A percentile compares a stretch with the other conserved stretches of the same genome.
Evolutionary conservation across 1,140 invertebrate species (phyloP).

Genomic region (Geopemphigus sp.): DNA sequence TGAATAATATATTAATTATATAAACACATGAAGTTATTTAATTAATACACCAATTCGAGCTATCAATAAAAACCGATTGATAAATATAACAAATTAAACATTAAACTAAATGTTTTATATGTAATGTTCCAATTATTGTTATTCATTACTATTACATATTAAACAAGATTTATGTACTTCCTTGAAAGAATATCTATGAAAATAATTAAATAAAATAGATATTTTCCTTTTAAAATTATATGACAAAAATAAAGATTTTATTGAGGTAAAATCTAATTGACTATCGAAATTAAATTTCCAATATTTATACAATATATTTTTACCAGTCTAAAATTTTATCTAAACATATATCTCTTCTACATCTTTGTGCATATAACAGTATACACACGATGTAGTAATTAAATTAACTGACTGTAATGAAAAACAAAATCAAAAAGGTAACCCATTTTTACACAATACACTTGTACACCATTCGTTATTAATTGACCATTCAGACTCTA

Average conservation of each 20-base stretch:
- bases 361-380: neutral
- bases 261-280: neutral
- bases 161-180: neutral
- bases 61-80: neutral
- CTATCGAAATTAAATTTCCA: neutral
- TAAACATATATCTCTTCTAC: neutral
- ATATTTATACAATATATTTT: neutral
- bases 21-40: neutral
- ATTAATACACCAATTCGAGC: neutral
- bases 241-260: neutral
- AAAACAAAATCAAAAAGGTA: slow-evolving; percentile 3
- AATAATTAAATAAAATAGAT: neutral
- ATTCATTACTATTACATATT: neutral
- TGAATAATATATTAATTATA: neutral
- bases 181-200: neutral
- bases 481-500: slow-evolving; percentile 27
- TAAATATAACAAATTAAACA: neutral
- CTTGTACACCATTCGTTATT: neutral
- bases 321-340: neutral
- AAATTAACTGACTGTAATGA: neutral
- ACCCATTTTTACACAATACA: neutral
- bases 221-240: neutral
- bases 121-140: no score
- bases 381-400: neutral
- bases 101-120: neutral